Percentiles rank a stretch among this genome's conserved stretches.
Conservation (phyloP, 1,140 invertebrate genomes). For the Megalonaias nervosa region DNA sequence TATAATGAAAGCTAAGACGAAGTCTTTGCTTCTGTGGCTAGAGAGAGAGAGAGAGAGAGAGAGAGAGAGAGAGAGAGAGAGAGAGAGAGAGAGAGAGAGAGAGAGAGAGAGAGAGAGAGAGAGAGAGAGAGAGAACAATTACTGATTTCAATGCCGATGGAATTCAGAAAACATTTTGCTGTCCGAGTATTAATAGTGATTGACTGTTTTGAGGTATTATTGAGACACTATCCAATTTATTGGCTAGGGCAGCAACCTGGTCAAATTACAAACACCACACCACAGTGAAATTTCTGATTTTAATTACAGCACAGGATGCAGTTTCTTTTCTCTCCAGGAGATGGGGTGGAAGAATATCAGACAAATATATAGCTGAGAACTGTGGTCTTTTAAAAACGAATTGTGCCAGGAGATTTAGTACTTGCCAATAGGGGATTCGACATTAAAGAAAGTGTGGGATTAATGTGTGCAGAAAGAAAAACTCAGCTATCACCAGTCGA, state of each 20-base stretch:
- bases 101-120: constrained; percentile 24
- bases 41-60: constrained; percentile 24
- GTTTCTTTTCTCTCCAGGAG: constrained; percentile 26
- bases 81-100: constrained; percentile 24
- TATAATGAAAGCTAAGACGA: constrained; percentile 23
- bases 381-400: constrained; percentile 25
- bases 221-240: constrained; percentile 28
- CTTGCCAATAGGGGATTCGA: constrained; percentile 35
- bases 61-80: constrained; percentile 29
- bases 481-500: constrained; percentile 25
- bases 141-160: constrained; percentile 30
- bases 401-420: constrained; percentile 16
- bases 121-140: constrained; percentile 29
- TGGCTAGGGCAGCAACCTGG: constrained; percentile 26
- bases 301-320: constrained; percentile 8
- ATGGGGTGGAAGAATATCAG: constrained; percentile 29
- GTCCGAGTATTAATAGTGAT: too few species aligned
- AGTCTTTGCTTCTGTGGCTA: background rate
- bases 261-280: constrained; percentile 35
- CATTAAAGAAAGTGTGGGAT: too few species aligned
- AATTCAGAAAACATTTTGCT: constrained; percentile 20
- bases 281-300: constrained; percentile 28
- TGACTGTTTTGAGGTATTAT: too few species aligned
- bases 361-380: too few species aligned
- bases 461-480: background rate